Base-by-base conservation (phyloP, 2,113 vertebrate species). In the Paraplagusia blochii region DNA sequence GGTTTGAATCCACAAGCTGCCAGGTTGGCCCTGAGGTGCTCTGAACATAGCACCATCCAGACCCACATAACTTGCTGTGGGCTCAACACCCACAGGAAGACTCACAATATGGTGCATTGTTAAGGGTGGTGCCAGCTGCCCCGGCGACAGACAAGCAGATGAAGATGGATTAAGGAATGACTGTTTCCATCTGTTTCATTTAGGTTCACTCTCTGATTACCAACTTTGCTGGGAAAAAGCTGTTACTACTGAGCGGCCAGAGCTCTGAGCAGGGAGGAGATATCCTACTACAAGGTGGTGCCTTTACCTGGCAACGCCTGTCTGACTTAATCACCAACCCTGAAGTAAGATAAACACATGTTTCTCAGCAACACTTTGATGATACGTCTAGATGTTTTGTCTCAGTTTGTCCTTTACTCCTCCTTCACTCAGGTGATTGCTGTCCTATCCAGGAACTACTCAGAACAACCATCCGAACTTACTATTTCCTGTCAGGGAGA, bases 191-290 rank as follows among this genome's bases (percentile, higher is more conserved):
- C 2, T 56, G 19, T 19, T 73, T 42, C 49, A 8, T 54, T 11
- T 73, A 99, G 96, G 91, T 95, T 66, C 82, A 80, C 63, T 87
- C 90, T n/a, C 88, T 97, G 61, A 78, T 98, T 71, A 93, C 91
- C n/a, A 92, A 93, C 78, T 60, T 83, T 13, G 90, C 95, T 50
- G 87, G 85, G 48, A 85, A 94, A 80, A 98, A 98, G 82, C 83
- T 98, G 40, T 80, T 99, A 53, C 89, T 97, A 62, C 81, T 97
- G 60, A 94, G 94, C 46, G 95, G 95, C n/a, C 94, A 94, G 80
- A 93, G 89, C 76, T 92, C 92, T 47, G 94, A 96, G 44, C 93
- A 93, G 58, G 93, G 91, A 60, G 93, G 92, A 68, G 94, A 95
- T 66, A 72, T 98, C 69, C 84, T 93, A 65, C 88, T 96, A 38